Conservation (phyloP, 2,888 invertebrate genomes). For the Blomia tropicalis region DNA sequence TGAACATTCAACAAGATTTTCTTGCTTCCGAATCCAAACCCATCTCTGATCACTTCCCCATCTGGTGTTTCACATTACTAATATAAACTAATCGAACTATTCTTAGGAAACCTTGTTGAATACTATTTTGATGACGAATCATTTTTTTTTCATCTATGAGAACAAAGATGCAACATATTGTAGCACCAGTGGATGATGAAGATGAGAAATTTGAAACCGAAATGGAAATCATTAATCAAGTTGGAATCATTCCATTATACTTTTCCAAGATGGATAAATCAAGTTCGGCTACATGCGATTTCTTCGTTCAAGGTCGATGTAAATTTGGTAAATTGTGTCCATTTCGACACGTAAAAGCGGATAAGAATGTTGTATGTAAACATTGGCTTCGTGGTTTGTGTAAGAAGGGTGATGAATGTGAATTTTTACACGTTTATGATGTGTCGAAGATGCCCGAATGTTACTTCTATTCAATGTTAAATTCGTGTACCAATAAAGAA, state of each 20-base stretch:
- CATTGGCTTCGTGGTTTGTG: constrained; percentile 1
- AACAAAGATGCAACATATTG: too few species aligned
- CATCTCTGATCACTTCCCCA: too few species aligned
- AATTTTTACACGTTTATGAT: background rate
- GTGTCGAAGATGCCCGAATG: background rate
- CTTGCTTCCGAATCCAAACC: too few species aligned
- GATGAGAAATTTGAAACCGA: background rate
- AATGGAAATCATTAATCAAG: background rate
- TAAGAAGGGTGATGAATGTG: background rate
- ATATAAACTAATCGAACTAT: too few species aligned
- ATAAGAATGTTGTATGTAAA: background rate
- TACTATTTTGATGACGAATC: too few species aligned
- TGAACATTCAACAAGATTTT: too few species aligned
- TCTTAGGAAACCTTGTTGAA: too few species aligned
- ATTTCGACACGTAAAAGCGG: background rate
- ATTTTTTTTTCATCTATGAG: too few species aligned
- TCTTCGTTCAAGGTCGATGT: background rate
- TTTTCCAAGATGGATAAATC: constrained; percentile 4
- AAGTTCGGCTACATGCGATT: background rate
- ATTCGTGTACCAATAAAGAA: constrained; percentile 8
- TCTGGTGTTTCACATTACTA: too few species aligned
- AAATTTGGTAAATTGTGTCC: background rate
- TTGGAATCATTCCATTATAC: background rate
- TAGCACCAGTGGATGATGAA: background rate
- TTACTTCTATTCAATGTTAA: constrained; percentile 1